Percentiles rank a stretch among this genome's conserved stretches.
Conservation (phyloP, 2,888 invertebrate species). For the Brenthis ino region DNA sequence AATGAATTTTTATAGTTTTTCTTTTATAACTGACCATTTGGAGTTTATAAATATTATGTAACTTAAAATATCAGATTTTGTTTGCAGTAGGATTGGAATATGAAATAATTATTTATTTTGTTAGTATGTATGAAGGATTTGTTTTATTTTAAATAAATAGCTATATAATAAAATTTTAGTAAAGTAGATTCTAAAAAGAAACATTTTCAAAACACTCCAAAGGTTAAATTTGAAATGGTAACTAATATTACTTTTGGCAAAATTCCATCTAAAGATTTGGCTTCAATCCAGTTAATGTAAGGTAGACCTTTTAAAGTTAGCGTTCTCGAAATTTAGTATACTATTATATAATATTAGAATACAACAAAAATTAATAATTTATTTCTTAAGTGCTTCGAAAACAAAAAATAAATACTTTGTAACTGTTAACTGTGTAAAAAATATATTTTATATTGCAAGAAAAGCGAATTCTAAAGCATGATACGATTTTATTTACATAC, state of each 20-base stretch:
- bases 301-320: slow-evolving; percentile 49
- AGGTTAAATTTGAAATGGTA: slow-evolving; percentile 56
- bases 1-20: too few relatives aligned
- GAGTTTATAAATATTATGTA: too few relatives aligned
- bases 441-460: slow-evolving; percentile 23
- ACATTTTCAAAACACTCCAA: slow-evolving; percentile 15
- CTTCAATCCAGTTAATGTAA: slow-evolving; percentile 62
- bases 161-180: not conserved
- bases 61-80: too few relatives aligned
- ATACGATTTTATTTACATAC: slow-evolving; percentile 43
- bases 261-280: slow-evolving; percentile 56
- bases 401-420: not conserved
- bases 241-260: slow-evolving; percentile 63
- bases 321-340: slow-evolving; percentile 13
- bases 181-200: slow-evolving; percentile 2
- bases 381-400: not conserved
- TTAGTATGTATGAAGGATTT: too few relatives aligned
- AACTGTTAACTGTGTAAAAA: not conserved
- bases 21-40: too few relatives aligned
- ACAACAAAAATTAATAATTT: not conserved
- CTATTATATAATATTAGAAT: not conserved
- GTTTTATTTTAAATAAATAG: not conserved
- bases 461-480: slow-evolving; percentile 37
- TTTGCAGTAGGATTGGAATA: too few relatives aligned
- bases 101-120: too few relatives aligned